phyloP scores from a whole-genome alignment of 2,888 invertebrate species.

The Spodoptera exigua region DNA sequence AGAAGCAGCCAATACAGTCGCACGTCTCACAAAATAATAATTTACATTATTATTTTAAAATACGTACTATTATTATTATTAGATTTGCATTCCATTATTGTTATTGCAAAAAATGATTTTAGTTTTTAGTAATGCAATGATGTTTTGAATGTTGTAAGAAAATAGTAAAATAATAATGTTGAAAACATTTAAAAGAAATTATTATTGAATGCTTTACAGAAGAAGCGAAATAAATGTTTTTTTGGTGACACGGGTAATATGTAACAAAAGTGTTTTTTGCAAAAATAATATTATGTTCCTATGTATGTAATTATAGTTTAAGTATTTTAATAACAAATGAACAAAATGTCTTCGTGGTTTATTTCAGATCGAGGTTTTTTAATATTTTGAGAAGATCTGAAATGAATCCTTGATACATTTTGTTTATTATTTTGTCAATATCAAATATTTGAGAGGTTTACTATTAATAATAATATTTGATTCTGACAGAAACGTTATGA shows the following conservation, averaged over 20 bases:
- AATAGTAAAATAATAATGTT: conserved; percentile 2
- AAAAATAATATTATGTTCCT: conserved; percentile 53
- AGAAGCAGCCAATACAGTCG: conserved; percentile 80
- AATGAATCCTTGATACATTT: conserved; percentile 27
- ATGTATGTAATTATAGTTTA: conserved; percentile 32
- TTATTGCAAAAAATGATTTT: conserved; percentile 55
- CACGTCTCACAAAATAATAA: conserved; percentile 65
- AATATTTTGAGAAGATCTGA: conserved; percentile 57
- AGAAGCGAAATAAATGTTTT: conserved; percentile 25
- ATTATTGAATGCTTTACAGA: conserved; percentile 45
- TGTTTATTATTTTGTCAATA: conserved; percentile 55
- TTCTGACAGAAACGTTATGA: conserved; percentile 62
- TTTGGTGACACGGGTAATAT: conserved; percentile 23
- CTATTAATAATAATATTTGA: conserved; percentile 59
- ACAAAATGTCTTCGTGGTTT: conserved; percentile 35
- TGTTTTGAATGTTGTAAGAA: no score
- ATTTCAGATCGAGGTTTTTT: conserved; percentile 54
- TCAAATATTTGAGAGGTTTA: conserved; percentile 60
- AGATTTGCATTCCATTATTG: conserved; percentile 36
- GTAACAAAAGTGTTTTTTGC: conserved; percentile 54
- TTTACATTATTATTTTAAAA: conserved; percentile 48
- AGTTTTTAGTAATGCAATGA: conserved; percentile 1
- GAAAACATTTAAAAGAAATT: conserved; percentile 3
- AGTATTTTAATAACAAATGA: conserved; percentile 43
- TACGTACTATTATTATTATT: conserved; percentile 39